These are phyloP conservation scores for Cerceris ruficornis DNA, from an alignment of 2,888 invertebrate species.

Conservation along the genomic window DNA sequence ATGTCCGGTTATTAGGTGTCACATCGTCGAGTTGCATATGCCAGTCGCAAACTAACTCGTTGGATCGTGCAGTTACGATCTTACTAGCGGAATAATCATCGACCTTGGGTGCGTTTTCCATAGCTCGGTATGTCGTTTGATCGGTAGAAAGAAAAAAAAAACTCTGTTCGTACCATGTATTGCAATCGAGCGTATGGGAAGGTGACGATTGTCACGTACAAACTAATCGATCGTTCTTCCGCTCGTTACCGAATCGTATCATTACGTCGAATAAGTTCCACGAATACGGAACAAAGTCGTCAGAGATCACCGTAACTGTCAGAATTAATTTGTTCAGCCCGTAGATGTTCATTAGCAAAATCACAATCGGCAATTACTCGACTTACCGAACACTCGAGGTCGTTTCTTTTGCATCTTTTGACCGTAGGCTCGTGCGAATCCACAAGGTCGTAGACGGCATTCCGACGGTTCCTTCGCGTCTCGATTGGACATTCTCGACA, in stretches of 20 bases:
- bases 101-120: conserved; percentile 50
- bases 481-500: conserved; percentile 18
- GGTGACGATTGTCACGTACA: background rate
- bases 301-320: background rate
- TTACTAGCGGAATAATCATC: conserved; percentile 51
- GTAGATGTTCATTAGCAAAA: background rate
- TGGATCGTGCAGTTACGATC: conserved; percentile 29
- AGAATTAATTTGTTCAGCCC: conserved; percentile 9
- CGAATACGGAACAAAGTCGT: background rate
- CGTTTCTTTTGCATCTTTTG: conserved; percentile 51
- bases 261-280: too few species aligned
- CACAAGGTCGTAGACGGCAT: conserved; percentile 55
- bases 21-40: background rate
- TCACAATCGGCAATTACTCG: conserved; percentile 35
- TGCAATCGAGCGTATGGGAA: conserved; percentile 14
- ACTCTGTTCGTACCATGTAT: background rate
- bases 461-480: conserved; percentile 41
- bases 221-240: background rate
- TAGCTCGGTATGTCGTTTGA: conserved; percentile 34
- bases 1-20: background rate
- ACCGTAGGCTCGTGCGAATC: conserved; percentile 29
- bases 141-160: conserved; percentile 14
- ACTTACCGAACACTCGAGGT: conserved; percentile 36
- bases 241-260: too few species aligned
- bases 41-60: conserved; percentile 14